Conservation (phyloP, 2,888 invertebrate species). For the Allacma fusca region DNA sequence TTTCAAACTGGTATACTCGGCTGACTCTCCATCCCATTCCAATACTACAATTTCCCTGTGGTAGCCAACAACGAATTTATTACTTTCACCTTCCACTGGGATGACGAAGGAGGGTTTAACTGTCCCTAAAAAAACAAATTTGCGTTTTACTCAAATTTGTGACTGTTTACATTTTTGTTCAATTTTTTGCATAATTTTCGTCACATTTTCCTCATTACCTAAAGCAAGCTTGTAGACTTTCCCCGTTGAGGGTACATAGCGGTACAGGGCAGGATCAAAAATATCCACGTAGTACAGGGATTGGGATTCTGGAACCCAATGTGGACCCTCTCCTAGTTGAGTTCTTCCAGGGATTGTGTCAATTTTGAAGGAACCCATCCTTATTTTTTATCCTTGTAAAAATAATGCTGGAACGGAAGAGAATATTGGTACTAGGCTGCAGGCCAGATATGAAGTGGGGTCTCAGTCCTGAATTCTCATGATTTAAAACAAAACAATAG, state of each 20-base stretch:
- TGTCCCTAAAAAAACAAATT: too few relatives aligned
- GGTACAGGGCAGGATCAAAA: constrained; percentile 50
- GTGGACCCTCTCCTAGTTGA: constrained; percentile 54
- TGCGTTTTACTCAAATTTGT: too few relatives aligned
- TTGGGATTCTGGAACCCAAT: constrained; percentile 52
- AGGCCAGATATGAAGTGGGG: too few relatives aligned
- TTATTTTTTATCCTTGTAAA: too few relatives aligned
- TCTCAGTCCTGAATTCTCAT: too few relatives aligned
- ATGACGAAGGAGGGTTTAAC: constrained; percentile 70
- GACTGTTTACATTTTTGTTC: too few relatives aligned
- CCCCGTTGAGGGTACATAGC: constrained; percentile 51
- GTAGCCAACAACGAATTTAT: constrained; percentile 73
- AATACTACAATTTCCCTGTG: constrained; percentile 71
- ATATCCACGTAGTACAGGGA: constrained; percentile 59
- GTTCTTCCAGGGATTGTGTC: background rate
- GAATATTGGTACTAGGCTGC: too few relatives aligned
- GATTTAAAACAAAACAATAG: too few relatives aligned
- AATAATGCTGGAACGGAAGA: too few relatives aligned
- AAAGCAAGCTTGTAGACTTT: constrained; percentile 8
- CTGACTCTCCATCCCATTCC: constrained; percentile 71
- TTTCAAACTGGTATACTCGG: constrained; percentile 64
- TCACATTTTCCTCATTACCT: too few relatives aligned
- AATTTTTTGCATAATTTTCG: too few relatives aligned
- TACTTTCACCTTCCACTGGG: constrained; percentile 70
- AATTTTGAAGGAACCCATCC: constrained; percentile 31